These are phyloP conservation scores for Aleiodes alternator DNA, from an alignment of 2,888 invertebrate genomes.

Conservation along the genomic window DNA sequence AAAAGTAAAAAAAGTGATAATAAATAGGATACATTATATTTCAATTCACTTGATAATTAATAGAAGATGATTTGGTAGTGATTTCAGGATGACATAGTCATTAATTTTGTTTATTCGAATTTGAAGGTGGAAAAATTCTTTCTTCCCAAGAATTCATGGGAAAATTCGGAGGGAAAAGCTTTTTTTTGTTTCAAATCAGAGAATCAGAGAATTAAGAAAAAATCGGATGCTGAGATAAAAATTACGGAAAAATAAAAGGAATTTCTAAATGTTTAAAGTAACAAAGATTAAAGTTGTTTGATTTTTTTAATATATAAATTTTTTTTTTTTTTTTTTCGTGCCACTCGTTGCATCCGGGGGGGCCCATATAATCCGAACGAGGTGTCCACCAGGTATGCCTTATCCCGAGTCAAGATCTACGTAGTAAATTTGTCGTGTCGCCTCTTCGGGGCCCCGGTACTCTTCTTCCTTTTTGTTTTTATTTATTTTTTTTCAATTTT, in stretches of 20 bases:
- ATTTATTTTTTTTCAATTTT: slow-evolving; percentile 41
- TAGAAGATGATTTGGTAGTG: no score
- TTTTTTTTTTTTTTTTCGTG: slow-evolving; percentile 45
- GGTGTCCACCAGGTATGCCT: slow-evolving; percentile 74
- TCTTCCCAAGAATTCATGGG: no score
- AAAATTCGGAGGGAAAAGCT: no score
- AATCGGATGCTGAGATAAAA: slow-evolving; percentile 1
- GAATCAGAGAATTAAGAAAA: not conserved
- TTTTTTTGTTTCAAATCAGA: not conserved
- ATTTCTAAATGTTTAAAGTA: slow-evolving; percentile 43
- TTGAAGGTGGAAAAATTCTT: no score
- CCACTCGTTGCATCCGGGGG: slow-evolving; percentile 63
- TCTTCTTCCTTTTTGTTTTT: slow-evolving; percentile 38
- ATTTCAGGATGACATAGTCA: no score
- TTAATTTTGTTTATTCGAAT: no score
- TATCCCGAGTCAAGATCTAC: slow-evolving; percentile 68
- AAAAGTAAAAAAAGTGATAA: no score
- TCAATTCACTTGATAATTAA: no score
- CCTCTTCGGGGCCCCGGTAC: slow-evolving; percentile 47
- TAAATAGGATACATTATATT: no score
- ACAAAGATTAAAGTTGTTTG: slow-evolving; percentile 49
- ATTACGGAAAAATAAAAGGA: slow-evolving; percentile 38
- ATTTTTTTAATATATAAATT: slow-evolving; percentile 5
- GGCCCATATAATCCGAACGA: slow-evolving; percentile 71
- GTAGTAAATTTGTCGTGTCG: slow-evolving; percentile 72